phyloP scores from a whole-genome alignment of 2,797 vertebrate genomes.

The Darevskia mixta region DNA sequence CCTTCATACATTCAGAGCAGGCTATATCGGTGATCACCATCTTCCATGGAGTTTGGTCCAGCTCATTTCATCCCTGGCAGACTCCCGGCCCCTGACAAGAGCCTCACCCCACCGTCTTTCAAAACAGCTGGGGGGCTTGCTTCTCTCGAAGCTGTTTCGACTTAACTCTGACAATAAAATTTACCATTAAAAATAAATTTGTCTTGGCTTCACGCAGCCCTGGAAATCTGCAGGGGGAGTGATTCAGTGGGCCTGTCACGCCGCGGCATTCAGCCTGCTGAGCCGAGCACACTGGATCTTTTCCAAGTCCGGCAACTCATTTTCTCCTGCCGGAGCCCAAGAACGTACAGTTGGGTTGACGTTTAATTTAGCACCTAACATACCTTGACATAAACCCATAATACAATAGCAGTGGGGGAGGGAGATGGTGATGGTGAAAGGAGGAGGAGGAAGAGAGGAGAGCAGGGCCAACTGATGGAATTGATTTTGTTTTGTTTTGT shows the following conservation, averaged over 20 bases:
- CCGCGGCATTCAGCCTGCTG: constrained; percentile 69
- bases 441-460: constrained; percentile 7
- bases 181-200: constrained; percentile 83
- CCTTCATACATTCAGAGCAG: neutral
- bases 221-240: constrained; percentile 66
- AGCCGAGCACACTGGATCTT: constrained; percentile 76
- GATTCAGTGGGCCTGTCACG: constrained; percentile 80
- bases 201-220: constrained; percentile 74
- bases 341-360: constrained; percentile 68
- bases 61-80: neutral
- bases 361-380: constrained; percentile 81
- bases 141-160: constrained; percentile 63
- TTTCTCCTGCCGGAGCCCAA: constrained; percentile 73
- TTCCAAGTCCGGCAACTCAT: constrained; percentile 78
- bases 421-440: neutral
- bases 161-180: constrained; percentile 77
- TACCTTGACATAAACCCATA: constrained; percentile 79
- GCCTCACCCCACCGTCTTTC: fast-evolving
- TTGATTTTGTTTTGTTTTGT: constrained; percentile 43
- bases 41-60: neutral
- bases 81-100: fast-evolving
- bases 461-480: constrained; percentile 46
- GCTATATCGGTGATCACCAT: fast-evolving
- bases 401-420: constrained; percentile 15
- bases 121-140: constrained; percentile 16